phyloP scores from a whole-genome alignment of 1,140 invertebrate species.

The Thalassaphorura encarpata region DNA sequence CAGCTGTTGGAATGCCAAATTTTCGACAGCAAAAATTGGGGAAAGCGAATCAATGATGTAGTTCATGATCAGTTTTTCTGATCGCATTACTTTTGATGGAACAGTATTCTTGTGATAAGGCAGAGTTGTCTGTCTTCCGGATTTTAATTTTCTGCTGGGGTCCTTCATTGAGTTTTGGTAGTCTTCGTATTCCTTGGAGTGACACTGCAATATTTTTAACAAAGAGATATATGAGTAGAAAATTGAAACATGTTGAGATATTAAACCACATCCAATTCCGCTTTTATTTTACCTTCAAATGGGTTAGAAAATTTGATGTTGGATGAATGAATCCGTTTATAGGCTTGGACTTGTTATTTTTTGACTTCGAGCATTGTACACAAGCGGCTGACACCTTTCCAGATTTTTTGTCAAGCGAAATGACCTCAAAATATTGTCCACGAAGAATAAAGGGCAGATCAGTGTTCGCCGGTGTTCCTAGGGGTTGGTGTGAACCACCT shows the following conservation, averaged over 20 bases:
- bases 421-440: background rate
- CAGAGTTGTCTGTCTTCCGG: background rate
- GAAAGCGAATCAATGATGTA: background rate
- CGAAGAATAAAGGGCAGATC: background rate
- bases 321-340: background rate
- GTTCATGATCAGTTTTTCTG: background rate
- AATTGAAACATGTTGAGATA: background rate
- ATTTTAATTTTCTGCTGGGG: background rate
- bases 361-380: background rate
- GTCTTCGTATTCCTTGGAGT: background rate
- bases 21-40: background rate
- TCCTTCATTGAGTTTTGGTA: background rate
- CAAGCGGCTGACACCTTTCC: background rate
- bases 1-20: background rate
- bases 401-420: background rate
- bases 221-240: background rate
- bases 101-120: background rate
- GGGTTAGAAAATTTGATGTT: background rate
- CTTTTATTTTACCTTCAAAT: background rate
- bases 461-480: too few relatives aligned
- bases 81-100: background rate
- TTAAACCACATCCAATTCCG: background rate
- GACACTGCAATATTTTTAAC: background rate
- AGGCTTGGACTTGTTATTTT: background rate
- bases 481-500: too few relatives aligned